Evolutionary conservation across 92 coral and sea anemone species (phyloP), one percentile per base, ranked within the genome.

Genomic region (Nematostella vectensis): DNA sequence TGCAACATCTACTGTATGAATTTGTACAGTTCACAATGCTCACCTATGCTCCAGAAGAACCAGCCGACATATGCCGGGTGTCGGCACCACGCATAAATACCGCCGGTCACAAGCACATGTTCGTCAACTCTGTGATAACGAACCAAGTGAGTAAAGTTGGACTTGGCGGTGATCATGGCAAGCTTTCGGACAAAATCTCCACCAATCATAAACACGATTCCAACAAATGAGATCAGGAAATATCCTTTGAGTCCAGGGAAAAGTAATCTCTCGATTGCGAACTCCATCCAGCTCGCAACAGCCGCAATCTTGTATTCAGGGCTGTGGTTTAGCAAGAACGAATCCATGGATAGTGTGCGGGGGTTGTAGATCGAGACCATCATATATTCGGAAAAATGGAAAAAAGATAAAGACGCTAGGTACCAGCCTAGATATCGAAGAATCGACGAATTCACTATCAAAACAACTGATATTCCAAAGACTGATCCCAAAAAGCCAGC

Each of bases 21-120:
- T n/a, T n/a, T n/a, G n/a, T n/a, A n/a, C n/a, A n/a, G n/a, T n/a
- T n/a, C n/a, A n/a, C n/a, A 45, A 10, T 4, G n/a, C 79, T 61
- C 63, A 85, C 98, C 98, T 42, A 91, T 48, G 51, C 98, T 91
- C 98, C 98, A 91, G 71, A 77, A 91, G 59, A 91, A 91, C 98
- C 98, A 91, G 4, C 98, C 98, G 42, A 83, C 88, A 71, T 91
- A 91, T n/a, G 93, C 77, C 0, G 98, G 98, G 31, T 91, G 98
- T 29, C 98, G 67, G 47, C 71, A 78, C 65, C 69, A 65, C 13
- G 75, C 27, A 43, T 91, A 91, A 6, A 91, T 80, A 0, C 98
- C 98, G 60, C 62, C 50, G 0, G 95, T 81, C 9, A 91, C 93
- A 23, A 91, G 67, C 2, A 75, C 81, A 48, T 91, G 98, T 8